These are phyloP conservation scores for Heliconius erato DNA, from an alignment of 2,888 invertebrate species.

Conservation along the genomic window DNA sequence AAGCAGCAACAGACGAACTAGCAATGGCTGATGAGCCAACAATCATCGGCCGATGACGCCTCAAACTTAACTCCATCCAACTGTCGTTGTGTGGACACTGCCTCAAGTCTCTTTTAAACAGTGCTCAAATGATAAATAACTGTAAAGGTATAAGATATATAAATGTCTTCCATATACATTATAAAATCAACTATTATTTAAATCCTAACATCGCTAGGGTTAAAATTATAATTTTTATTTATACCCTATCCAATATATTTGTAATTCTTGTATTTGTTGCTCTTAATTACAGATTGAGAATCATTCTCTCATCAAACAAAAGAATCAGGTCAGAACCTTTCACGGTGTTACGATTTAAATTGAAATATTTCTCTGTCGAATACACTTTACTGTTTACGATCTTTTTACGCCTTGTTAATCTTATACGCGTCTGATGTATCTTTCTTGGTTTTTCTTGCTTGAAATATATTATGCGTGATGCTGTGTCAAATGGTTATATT, in stretches of 20 bases:
- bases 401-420: slow-evolving; percentile 66
- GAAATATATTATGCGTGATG: slow-evolving; percentile 56
- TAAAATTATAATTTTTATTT: not conserved
- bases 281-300: slow-evolving; percentile 27
- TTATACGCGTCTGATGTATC: slow-evolving; percentile 63
- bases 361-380: slow-evolving; percentile 18
- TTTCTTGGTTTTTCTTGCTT: slow-evolving; percentile 63
- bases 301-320: slow-evolving; percentile 20
- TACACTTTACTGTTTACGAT: slow-evolving; percentile 46
- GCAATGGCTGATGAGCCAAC: slow-evolving; percentile 95
- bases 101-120: slow-evolving; percentile 77
- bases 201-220: not conserved
- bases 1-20: slow-evolving; percentile 92
- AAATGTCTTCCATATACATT: slow-evolving; percentile 74
- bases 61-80: slow-evolving; percentile 60
- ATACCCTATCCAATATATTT: slow-evolving; percentile 1
- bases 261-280: not conserved
- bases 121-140: slow-evolving; percentile 84
- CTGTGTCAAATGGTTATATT: slow-evolving; percentile 39
- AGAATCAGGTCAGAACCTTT: slow-evolving; percentile 18
- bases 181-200: slow-evolving; percentile 25
- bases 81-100: slow-evolving; percentile 65
- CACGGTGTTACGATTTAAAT: slow-evolving; percentile 10
- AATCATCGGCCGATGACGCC: slow-evolving; percentile 89
- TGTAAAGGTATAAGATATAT: slow-evolving; percentile 64